phyloP scores from a whole-genome alignment of 2,888 invertebrate species.

The Amblyjoppa fuscipennis region DNA sequence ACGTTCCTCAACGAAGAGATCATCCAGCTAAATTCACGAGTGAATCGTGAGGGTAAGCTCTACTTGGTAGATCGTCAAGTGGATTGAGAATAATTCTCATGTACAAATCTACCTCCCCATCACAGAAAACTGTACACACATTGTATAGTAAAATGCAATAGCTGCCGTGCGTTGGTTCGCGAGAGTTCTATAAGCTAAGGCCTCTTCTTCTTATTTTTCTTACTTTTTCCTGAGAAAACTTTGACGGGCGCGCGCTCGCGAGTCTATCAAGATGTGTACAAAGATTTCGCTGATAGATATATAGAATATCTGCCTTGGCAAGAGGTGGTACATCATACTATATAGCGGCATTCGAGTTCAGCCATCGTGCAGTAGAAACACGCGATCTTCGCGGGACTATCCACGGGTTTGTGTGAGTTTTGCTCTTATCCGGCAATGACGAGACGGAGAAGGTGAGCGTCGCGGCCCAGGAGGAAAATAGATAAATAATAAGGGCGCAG shows the following conservation, averaged over 20 bases:
- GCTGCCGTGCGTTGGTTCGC: constrained; percentile 22
- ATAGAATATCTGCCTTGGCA: constrained; percentile 51
- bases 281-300: constrained; percentile 63
- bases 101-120: background rate
- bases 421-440: constrained; percentile 53
- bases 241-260: constrained; percentile 40
- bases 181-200: background rate
- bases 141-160: constrained; percentile 19
- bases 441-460: constrained; percentile 15
- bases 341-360: constrained; percentile 69
- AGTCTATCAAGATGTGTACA: constrained; percentile 63
- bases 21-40: constrained; percentile 3
- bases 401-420: constrained; percentile 44
- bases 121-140: background rate
- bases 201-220: background rate
- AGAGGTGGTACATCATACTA: constrained; percentile 20
- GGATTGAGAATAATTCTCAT: constrained; percentile 13
- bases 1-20: constrained; percentile 12
- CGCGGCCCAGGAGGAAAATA: constrained; percentile 24
- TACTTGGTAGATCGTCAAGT: background rate
- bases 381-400: constrained; percentile 61
- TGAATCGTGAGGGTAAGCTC: constrained; percentile 1
- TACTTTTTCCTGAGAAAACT: constrained; percentile 60
- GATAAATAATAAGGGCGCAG: constrained; percentile 27
- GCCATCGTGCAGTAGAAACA: constrained; percentile 70